Conservation (phyloP, 2,888 invertebrate species). For the Mesorhabditis spiculigera region DNA sequence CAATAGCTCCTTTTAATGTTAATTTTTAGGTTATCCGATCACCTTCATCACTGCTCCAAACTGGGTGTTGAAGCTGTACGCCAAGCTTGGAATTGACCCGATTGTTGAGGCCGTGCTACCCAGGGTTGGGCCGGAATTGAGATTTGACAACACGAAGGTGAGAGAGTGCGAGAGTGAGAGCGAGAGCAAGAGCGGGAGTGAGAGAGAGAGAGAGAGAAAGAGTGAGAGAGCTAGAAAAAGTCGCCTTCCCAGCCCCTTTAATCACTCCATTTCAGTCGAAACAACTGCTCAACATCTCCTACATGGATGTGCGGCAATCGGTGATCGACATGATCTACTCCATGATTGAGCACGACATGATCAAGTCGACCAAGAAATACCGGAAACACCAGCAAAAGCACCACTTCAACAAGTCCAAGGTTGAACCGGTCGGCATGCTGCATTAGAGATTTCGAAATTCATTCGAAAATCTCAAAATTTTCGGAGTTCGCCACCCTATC, state of each 20-base stretch:
- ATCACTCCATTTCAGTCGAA: constrained; percentile 58
- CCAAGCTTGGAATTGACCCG: constrained; percentile 60
- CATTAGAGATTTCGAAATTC: no score
- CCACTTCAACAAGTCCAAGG: no score
- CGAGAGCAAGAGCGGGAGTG: background rate
- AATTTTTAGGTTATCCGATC: constrained; percentile 58
- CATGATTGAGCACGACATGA: constrained; percentile 61
- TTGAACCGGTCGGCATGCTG: no score
- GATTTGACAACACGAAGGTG: constrained; percentile 57
- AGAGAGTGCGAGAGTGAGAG: background rate
- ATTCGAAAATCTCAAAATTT: no score
- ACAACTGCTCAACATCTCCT: constrained; percentile 61
- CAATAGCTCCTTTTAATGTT: background rate
- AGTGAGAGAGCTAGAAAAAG: background rate
- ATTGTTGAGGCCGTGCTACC: constrained; percentile 58
- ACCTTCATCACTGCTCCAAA: constrained; percentile 60
- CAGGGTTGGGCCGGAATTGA: constrained; percentile 40
- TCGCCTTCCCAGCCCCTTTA: background rate
- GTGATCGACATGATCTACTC: constrained; percentile 63
- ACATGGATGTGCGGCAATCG: constrained; percentile 60
- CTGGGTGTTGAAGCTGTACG: constrained; percentile 58
- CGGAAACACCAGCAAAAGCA: constrained; percentile 10
- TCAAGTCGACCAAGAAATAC: constrained; percentile 58
- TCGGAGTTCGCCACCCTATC: no score
- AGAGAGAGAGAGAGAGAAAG: background rate